Conservation (phyloP, 1,140 invertebrate genomes). For the Cotesia chilonis region DNA sequence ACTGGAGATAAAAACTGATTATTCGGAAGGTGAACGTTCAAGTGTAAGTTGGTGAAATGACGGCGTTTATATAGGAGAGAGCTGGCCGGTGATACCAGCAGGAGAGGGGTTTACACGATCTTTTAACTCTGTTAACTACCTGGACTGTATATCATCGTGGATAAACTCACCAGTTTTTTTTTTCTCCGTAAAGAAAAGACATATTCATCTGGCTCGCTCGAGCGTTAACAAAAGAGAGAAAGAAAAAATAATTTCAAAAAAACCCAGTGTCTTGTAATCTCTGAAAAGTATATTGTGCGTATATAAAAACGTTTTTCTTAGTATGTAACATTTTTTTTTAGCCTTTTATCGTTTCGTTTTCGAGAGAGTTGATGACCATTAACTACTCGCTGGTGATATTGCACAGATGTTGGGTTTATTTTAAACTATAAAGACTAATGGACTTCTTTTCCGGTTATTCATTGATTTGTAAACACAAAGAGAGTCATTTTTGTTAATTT, state of each 20-base stretch:
- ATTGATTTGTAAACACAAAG: not conserved
- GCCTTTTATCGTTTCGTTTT: no score
- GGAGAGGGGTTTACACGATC: slow-evolving; percentile 4
- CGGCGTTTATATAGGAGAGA: slow-evolving; percentile 36
- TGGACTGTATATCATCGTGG: not conserved
- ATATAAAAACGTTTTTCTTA: no score
- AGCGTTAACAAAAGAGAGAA: no score
- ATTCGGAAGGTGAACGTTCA: slow-evolving; percentile 28
- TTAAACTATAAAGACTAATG: slow-evolving; percentile 15
- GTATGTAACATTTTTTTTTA: no score
- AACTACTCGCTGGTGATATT: not conserved
- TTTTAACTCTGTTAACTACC: not conserved
- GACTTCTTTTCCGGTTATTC: not conserved
- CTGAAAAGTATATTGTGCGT: no score
- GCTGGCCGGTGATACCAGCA: not conserved
- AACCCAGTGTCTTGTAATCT: no score
- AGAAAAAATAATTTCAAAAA: no score
- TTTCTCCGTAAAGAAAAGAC: no score
- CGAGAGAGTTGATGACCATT: not conserved
- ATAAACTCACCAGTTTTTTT: not conserved
- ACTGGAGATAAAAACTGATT: not conserved
- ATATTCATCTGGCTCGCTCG: no score
- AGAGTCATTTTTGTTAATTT: not conserved
- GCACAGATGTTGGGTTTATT: not conserved
- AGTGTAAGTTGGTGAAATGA: slow-evolving; percentile 26